phyloP scores from a whole-genome alignment of 2,888 invertebrate genomes.

The Caenorhabditis sp. region DNA sequence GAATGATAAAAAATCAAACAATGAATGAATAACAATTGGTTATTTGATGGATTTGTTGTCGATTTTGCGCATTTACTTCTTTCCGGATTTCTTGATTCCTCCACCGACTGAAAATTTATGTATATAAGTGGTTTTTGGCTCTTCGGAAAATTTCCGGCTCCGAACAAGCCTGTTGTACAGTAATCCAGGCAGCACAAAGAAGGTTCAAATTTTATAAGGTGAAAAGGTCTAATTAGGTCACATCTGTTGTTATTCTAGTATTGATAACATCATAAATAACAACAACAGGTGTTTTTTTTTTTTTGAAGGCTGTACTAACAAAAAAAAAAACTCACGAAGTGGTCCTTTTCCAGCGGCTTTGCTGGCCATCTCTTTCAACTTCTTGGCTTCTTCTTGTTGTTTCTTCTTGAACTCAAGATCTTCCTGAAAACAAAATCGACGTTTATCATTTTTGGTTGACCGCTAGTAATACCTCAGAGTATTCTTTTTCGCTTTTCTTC shows the following conservation, averaged over 20 bases:
- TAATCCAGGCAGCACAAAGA: too few species aligned
- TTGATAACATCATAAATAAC: too few species aligned
- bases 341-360: constrained; percentile 67
- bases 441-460: neutral
- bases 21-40: neutral
- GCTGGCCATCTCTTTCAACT: constrained; percentile 64
- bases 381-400: constrained; percentile 67
- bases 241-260: too few species aligned
- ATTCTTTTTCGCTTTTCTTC: constrained; percentile 62
- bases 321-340: constrained; percentile 45
- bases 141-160: too few species aligned
- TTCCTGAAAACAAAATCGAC: constrained; percentile 51
- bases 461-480: constrained; percentile 52
- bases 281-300: too few species aligned
- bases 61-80: constrained; percentile 43
- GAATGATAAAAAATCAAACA: neutral
- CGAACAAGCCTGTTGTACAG: too few species aligned
- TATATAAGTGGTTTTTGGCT: neutral
- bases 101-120: constrained; percentile 52
- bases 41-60: neutral
- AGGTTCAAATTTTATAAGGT: too few species aligned
- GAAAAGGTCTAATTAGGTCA: too few species aligned
- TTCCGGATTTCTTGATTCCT: constrained; percentile 69
- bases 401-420: constrained; percentile 70
- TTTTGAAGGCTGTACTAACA: neutral